Base-by-base conservation (phyloP, 1,140 invertebrate species). In the Ostrea edulis region DNA sequence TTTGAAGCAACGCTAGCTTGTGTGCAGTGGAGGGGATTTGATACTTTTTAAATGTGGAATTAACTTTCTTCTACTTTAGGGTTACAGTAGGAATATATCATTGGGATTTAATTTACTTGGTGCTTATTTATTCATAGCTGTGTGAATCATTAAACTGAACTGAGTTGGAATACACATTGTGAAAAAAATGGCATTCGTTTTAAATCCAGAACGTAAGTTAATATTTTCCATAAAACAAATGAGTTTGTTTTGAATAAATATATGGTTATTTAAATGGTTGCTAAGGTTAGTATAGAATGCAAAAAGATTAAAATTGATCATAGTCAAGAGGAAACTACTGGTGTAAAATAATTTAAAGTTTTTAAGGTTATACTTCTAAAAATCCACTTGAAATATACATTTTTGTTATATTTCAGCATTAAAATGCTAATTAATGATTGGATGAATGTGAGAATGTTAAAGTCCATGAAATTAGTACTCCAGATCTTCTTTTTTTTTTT, bases 41-140 rank as follows among this genome's bases (percentile, higher is more conserved):
- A 77, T 77, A 77, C 68, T 77, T 77, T 77, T 77, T 77, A 77
- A 77, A 77, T 35, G 68, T 77, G 68, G 68, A 77, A 77, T 77
- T 77, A 77, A 77, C 68, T 77, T 77, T 77, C 68, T 77, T 77
- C 68, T 77, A 77, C 68, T 77, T 77, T 77, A 14, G 68, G 68
- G 25, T 11, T 77, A 29, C 68, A 29, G 29, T 35, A 22, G 68
- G 68, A 77, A 77, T 29, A 77, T 29, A 77, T n/a, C n/a, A n/a
- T 35, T 77, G 22, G 68, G 68, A 77, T 77, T 77, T 77, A 77
- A 77, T 77, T 77, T 77, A 29, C 22, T 77, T 14, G 68, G 68
- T 77, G 68, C 68, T 77, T 77, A 77, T 77, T 77, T 77, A 77
- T 77, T 77, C 68, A 77, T 77, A 77, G 9, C 68, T 29, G 68